These are phyloP conservation scores for Brachionus sp. DNA, from an alignment of 1,140 invertebrate genomes.

Conservation along the genomic window DNA sequence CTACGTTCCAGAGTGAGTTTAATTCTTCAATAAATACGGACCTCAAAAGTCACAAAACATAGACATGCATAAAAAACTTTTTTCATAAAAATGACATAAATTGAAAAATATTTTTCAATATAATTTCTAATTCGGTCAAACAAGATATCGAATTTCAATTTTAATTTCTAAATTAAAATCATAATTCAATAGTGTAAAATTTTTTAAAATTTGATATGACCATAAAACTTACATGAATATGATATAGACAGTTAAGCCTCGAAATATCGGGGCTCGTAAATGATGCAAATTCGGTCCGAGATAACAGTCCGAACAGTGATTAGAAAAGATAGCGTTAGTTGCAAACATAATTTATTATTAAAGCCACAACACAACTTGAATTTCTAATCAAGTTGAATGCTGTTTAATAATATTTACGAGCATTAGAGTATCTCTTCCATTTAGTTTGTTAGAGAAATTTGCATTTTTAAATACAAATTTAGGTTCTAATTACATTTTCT, in stretches of 20 bases:
- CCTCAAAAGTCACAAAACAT: background rate
- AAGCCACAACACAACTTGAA: background rate
- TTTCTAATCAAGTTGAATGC: conserved; percentile 14
- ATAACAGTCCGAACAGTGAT: conserved; percentile 5
- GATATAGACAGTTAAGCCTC: background rate
- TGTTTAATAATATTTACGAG: conserved; percentile 37
- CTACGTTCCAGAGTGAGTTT: background rate
- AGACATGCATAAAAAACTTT: conserved; percentile 15
- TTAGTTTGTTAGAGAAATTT: background rate
- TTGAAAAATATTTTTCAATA: conserved; percentile 4
- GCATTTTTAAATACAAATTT: conserved; percentile 13
- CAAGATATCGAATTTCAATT: conserved; percentile 27
- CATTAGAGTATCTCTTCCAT: conserved; percentile 2
- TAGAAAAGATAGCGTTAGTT: background rate
- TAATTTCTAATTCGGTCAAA: conserved; percentile 17
- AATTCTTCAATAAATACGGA: conserved; percentile 2
- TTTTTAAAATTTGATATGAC: conserved; percentile 26
- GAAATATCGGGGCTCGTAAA: background rate
- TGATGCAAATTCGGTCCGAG: background rate
- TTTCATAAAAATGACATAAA: background rate
- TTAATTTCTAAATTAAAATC: background rate
- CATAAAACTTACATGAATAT: background rate
- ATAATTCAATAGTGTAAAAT: conserved; percentile 35
- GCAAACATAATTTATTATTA: background rate
- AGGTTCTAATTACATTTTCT: conserved; percentile 34